Conservation (phyloP, 2,888 invertebrate species). For the Pristionchus exspectatus region DNA sequence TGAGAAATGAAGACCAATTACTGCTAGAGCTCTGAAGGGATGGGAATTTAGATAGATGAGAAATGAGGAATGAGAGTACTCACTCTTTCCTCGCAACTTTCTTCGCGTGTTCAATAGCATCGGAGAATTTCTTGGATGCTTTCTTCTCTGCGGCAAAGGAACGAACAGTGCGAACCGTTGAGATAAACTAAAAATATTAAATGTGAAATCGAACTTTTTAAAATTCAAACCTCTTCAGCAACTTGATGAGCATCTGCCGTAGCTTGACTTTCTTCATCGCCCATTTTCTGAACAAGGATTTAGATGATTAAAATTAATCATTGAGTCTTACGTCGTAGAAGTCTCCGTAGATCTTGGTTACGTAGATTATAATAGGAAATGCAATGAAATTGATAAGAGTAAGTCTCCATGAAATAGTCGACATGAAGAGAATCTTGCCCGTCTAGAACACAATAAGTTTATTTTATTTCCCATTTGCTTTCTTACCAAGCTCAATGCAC, state of each 20-base stretch:
- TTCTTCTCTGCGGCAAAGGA: slow-evolving; percentile 79
- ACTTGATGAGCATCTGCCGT: slow-evolving; percentile 79
- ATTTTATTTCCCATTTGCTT: too few relatives aligned
- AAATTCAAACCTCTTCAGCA: slow-evolving; percentile 77
- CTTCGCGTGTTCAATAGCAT: slow-evolving; percentile 55
- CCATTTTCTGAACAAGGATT: slow-evolving; percentile 76
- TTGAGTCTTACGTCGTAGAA: slow-evolving; percentile 79
- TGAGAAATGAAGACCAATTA: slow-evolving; percentile 78
- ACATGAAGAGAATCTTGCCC: slow-evolving; percentile 78
- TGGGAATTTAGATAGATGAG: too few relatives aligned
- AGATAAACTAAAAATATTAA: slow-evolving; percentile 63
- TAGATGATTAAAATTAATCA: too few relatives aligned
- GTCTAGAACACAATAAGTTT: neutral
- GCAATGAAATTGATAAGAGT: slow-evolving; percentile 78
- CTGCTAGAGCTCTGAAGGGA: slow-evolving; percentile 70
- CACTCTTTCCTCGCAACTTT: neutral
- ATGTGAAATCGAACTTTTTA: neutral
- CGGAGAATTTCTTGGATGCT: slow-evolving; percentile 76
- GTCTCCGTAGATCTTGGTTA: slow-evolving; percentile 79
- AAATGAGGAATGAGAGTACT: too few relatives aligned
- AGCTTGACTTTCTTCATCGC: slow-evolving; percentile 77
- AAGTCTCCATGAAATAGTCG: slow-evolving; percentile 79
- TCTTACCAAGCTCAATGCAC: too few relatives aligned
- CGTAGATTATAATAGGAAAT: slow-evolving; percentile 77
- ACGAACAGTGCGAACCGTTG: slow-evolving; percentile 79